Conservation (phyloP, 2,113 vertebrate species). For the Micronycteris hirsuta region DNA sequence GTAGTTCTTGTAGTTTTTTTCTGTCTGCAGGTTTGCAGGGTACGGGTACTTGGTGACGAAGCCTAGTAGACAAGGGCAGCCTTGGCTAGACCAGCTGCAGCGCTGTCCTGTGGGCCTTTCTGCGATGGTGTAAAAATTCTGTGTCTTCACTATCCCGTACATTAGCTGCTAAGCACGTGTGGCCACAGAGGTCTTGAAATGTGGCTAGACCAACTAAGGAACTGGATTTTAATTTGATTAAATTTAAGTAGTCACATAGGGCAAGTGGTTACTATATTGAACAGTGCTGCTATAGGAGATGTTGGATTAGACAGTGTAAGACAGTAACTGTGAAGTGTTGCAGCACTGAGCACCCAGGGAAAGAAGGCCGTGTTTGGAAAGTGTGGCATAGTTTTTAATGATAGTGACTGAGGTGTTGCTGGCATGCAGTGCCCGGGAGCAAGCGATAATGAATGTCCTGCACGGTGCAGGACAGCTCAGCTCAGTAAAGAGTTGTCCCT, state of each 20-base stretch:
- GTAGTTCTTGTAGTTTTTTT: background rate
- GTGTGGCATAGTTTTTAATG: background rate
- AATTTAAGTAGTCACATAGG: background rate
- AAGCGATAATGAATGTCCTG: background rate
- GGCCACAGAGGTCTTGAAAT: background rate
- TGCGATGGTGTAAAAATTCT: background rate
- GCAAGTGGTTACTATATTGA: background rate
- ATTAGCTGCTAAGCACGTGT: background rate
- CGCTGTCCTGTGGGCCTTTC: background rate
- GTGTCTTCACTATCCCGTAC: background rate
- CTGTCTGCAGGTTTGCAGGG: background rate
- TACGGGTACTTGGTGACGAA: background rate
- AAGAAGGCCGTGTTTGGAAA: background rate
- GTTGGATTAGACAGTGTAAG: background rate
- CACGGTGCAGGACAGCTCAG: background rate
- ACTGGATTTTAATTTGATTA: background rate
- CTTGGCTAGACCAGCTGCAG: background rate
- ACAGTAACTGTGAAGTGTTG: background rate
- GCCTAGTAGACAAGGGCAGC: background rate
- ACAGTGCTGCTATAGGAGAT: background rate
- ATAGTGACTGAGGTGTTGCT: background rate
- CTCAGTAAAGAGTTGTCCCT: background rate
- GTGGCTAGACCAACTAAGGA: background rate
- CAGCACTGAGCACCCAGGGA: background rate
- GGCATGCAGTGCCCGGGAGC: background rate